phyloP scores from a whole-genome alignment of 2,113 vertebrate species.

The Gopherus evgoodei region DNA sequence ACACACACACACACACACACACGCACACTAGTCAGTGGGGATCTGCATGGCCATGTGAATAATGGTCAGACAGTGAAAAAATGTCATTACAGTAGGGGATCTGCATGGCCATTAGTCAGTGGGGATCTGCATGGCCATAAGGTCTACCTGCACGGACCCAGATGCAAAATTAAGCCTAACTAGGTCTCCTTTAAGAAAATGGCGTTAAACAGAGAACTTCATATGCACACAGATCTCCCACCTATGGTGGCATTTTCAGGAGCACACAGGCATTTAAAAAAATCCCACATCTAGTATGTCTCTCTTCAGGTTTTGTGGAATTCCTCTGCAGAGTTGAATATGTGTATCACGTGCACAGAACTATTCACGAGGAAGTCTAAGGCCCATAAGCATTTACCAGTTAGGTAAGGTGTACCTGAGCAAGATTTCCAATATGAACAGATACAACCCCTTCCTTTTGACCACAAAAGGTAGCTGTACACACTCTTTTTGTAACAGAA shows the following conservation, averaged over 20 bases:
- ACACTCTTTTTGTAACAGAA: not conserved
- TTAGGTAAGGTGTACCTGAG: not conserved
- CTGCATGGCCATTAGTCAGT: not conserved
- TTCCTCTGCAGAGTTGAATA: not conserved
- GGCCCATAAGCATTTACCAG: not conserved
- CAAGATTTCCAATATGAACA: not conserved
- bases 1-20: fast-evolving
- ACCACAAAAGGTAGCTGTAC: not conserved
- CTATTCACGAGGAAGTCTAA: not conserved
- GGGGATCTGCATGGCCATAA: not conserved
- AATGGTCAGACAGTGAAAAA: too few relatives aligned
- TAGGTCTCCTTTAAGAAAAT: not conserved
- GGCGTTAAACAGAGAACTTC: not conserved
- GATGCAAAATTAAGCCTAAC: not conserved
- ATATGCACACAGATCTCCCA: not conserved
- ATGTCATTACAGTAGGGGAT: too few relatives aligned
- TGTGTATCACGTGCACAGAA: not conserved
- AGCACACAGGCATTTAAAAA: not conserved
- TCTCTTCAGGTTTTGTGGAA: not conserved
- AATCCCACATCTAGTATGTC: not conserved
- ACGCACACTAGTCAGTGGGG: not conserved
- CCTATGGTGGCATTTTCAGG: not conserved
- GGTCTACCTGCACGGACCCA: not conserved
- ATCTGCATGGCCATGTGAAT: not conserved
- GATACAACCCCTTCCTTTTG: not conserved